Conservation (phyloP, 2,888 invertebrate species). For the Dusona sp. region DNA sequence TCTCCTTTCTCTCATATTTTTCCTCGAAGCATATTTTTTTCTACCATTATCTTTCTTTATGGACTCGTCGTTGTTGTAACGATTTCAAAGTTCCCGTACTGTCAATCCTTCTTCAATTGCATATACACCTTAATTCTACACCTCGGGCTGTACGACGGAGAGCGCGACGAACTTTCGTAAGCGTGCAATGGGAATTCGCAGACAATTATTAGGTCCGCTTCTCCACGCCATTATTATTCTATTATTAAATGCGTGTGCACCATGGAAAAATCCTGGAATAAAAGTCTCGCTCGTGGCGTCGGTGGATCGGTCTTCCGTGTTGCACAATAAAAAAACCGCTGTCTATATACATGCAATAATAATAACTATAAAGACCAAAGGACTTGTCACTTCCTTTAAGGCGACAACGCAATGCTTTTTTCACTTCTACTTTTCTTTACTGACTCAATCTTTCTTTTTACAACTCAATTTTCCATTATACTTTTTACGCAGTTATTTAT, state of each 20-base stretch:
- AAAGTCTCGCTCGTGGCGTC: constrained; percentile 57
- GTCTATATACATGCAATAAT: neutral
- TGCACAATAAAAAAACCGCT: constrained; percentile 53
- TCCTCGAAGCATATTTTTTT: neutral
- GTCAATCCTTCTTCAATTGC: constrained; percentile 60
- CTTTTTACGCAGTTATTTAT: neutral
- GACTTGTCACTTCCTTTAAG: constrained; percentile 59
- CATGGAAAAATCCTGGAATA: constrained; percentile 49
- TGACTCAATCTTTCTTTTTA: neutral
- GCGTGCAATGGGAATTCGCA: constrained; percentile 65
- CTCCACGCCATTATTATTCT: constrained; percentile 64
- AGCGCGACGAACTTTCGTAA: constrained; percentile 61
- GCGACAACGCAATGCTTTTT: constrained; percentile 37
- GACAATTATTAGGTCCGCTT: constrained; percentile 62
- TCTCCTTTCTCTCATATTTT: neutral
- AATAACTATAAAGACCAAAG: constrained; percentile 27
- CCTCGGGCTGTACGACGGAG: constrained; percentile 22
- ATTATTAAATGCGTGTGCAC: constrained; percentile 64
- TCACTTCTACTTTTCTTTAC: constrained; percentile 10
- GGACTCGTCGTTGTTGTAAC: constrained; percentile 24
- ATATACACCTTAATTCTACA: constrained; percentile 59
- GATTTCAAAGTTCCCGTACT: constrained; percentile 50
- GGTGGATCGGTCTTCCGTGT: constrained; percentile 66
- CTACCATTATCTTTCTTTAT: neutral
- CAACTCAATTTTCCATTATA: neutral